Percentiles rank a stretch among this genome's conserved stretches.
Conservation (phyloP, 2,113 vertebrate genomes). For the Stictonetta naevosa region DNA sequence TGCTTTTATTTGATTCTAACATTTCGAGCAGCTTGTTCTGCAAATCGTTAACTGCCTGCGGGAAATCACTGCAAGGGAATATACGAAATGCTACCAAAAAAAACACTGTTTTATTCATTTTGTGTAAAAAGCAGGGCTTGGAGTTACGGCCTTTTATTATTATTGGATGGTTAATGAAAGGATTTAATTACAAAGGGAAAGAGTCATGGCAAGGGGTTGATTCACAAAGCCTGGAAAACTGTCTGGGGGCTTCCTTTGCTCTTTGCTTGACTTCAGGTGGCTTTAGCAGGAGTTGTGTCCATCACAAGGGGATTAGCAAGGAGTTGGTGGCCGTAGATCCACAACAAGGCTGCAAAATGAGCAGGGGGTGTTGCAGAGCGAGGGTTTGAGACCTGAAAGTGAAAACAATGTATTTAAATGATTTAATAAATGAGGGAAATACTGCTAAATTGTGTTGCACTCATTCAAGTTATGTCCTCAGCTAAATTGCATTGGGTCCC, state of each 20-base stretch:
- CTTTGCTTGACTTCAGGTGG: background rate
- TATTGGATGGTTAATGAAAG: background rate
- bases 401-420: background rate
- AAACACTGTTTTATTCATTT: accelerated
- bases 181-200: background rate
- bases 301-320: background rate
- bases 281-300: background rate
- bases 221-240: background rate
- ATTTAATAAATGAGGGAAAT: background rate
- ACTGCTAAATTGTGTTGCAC: background rate
- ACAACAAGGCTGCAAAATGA: background rate
- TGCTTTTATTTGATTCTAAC: background rate
- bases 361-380: accelerated
- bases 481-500: background rate
- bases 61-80: background rate
- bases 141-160: background rate
- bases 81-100: background rate
- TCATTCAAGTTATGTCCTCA: background rate
- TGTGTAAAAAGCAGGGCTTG: background rate
- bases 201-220: background rate
- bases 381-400: background rate
- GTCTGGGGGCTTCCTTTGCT: background rate
- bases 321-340: accelerated
- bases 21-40: background rate
- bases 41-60: background rate